Conservation (phyloP, 2,797 vertebrate genomes). For the Parauchenoglanis punctatus region DNA sequence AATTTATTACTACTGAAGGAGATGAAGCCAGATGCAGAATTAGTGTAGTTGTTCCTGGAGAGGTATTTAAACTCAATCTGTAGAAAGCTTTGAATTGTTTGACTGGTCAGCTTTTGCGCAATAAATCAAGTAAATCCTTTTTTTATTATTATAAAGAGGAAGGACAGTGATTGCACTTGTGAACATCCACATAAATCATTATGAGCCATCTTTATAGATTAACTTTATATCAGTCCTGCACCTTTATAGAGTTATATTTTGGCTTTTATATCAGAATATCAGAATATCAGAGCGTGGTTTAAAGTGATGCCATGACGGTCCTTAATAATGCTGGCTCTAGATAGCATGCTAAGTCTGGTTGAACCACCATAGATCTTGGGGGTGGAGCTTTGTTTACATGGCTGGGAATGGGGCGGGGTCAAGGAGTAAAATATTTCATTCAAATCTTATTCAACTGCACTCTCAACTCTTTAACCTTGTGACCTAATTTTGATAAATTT, state of each 20-base stretch:
- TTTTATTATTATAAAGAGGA: not conserved
- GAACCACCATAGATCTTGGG: not conserved
- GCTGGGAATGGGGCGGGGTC: rapidly evolving
- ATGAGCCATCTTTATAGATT: not conserved
- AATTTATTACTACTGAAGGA: not conserved
- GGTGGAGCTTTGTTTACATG: not conserved
- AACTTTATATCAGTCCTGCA: no score
- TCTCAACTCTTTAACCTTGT: not conserved
- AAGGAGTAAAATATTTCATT: not conserved
- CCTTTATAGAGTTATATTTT: not conserved
- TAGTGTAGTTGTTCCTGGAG: not conserved
- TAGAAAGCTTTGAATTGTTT: not conserved
- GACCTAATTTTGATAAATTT: not conserved
- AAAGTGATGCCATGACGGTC: not conserved
- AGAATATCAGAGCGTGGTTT: not conserved
- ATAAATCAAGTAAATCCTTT: not conserved
- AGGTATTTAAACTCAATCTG: not conserved
- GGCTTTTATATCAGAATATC: not conserved
- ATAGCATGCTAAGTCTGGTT: not conserved
- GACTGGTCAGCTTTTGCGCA: not conserved
- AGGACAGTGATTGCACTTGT: not conserved
- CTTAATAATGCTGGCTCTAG: not conserved
- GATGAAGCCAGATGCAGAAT: not conserved
- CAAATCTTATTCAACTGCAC: not conserved
- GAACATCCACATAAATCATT: not conserved